Evolutionary conservation across 2,888 invertebrate genomes (phyloP).

Genomic region (Stenoptilia bipunctidactyla): DNA sequence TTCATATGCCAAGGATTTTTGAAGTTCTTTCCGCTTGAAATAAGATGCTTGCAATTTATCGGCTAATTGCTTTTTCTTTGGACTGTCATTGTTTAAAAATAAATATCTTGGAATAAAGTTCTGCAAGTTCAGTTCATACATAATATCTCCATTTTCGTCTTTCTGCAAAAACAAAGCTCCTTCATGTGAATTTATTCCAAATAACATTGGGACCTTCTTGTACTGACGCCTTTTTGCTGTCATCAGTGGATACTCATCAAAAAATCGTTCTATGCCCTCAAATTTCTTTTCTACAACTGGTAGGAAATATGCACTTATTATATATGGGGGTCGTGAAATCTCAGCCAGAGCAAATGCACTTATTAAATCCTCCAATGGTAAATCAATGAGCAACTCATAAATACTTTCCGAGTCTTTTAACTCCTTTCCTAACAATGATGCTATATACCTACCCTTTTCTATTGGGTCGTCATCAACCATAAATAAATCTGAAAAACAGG

Average conservation of each 20-base stretch:
- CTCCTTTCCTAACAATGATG: conserved; percentile 30
- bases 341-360: conserved; percentile 30
- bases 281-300: conserved; percentile 45
- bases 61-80: conserved; percentile 20
- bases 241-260: conserved; percentile 31
- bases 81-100: conserved; percentile 19
- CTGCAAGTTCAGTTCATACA: conserved; percentile 31
- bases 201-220: conserved; percentile 34
- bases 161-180: conserved; percentile 35
- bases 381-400: conserved; percentile 29
- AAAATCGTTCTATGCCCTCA: conserved; percentile 32
- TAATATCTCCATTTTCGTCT: conserved; percentile 27
- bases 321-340: conserved; percentile 22
- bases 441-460: conserved; percentile 31
- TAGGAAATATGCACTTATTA: conserved; percentile 31
- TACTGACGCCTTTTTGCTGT: conserved; percentile 27
- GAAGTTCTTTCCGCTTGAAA: conserved; percentile 25
- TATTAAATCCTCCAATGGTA: conserved; percentile 36
- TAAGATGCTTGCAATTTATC: conserved; percentile 31
- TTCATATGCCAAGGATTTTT: conserved; percentile 20
- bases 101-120: conserved; percentile 36
- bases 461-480: conserved; percentile 37
- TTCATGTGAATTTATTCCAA: conserved; percentile 36
- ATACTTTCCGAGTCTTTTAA: conserved; percentile 23
- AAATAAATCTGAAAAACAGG: conserved; percentile 35